phyloP scores from a whole-genome alignment of 2,113 vertebrate genomes.

The Cebus imitator region DNA sequence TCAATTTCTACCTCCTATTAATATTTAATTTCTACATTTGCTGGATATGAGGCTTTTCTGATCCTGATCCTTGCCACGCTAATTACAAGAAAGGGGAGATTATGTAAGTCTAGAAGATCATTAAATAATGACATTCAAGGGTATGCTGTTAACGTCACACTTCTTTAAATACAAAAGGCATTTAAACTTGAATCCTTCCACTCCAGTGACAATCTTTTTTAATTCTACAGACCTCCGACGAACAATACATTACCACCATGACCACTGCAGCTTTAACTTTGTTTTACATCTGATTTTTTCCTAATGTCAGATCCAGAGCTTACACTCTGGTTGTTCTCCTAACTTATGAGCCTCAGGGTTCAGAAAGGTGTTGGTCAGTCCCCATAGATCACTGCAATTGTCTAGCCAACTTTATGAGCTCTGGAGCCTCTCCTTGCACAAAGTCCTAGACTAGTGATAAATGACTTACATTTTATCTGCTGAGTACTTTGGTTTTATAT shows the following conservation, averaged over 20 bases:
- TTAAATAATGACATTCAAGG: constrained; percentile 15
- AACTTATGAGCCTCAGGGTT: constrained; percentile 50
- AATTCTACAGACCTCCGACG: constrained; percentile 35
- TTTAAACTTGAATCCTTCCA: background rate
- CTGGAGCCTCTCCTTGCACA: background rate
- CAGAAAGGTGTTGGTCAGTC: constrained; percentile 52
- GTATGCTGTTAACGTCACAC: background rate
- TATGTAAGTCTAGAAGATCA: background rate
- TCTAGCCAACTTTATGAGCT: constrained; percentile 49
- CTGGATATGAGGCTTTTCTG: background rate
- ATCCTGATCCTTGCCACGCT: background rate
- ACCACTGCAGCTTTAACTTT: constrained; percentile 27
- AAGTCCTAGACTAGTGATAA: constrained; percentile 47
- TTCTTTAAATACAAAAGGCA: background rate
- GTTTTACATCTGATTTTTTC: background rate
- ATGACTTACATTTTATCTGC: constrained; percentile 56
- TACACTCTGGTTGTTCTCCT: constrained; percentile 26
- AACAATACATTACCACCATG: constrained; percentile 28
- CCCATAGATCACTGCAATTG: constrained; percentile 56
- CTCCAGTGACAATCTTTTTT: background rate
- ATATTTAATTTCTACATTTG: constrained; percentile 33
- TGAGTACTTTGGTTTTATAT: constrained; percentile 63
- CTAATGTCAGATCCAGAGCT: background rate
- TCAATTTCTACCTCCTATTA: background rate
- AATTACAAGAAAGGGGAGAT: background rate